Base-by-base conservation (phyloP, 2,113 vertebrate species). In the Pollachius pollachius region DNA sequence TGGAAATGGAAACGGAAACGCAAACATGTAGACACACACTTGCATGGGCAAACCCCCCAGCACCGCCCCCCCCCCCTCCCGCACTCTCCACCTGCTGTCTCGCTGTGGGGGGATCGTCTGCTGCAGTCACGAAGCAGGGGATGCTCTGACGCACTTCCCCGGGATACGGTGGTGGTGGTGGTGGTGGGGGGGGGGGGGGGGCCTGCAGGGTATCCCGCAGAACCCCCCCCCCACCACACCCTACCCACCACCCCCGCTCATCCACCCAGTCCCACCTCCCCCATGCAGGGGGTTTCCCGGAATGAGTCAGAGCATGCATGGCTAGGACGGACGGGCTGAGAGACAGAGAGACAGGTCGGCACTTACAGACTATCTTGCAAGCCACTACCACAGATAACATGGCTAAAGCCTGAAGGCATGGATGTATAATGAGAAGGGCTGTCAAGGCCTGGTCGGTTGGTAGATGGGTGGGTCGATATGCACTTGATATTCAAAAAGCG, bases 61-160 rank as follows among this genome's bases (percentile, higher is more conserved):
- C 54, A 61, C 16, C 27, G 34, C 17, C 57, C 27, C 57, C 17
- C 57, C 19, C 23, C 73, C 30, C 13, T n/a, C 18, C 23, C 23
- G 23, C 23, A 23, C 16, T 41, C 17, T 48, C 9, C 54, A 27
- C 18, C 66, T 52, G 30, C 64, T 41, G n/a, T 41, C n/a, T 21
- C 52, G 65, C 27, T 68, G 3, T 67, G 59, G 58, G 73, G 48
- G 58, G 67, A 48, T 41, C 59, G 5, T 58, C 65, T 64, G 64
- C 75, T 74, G 78, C 78, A 80, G 81, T 69, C 81, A 58, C 57
- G 57, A 71, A 77, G 69, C 37, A 68, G 57, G 34, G 23, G 74
- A 68, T 69, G 69, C 63, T 77, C 34, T 54, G 68, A 65, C 64
- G 70, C 37, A 65, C 75, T 72, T 56, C 73, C 13, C 65, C 67